These are phyloP conservation scores for Drosophila sulfurigaster DNA, from an alignment of 1,140 invertebrate genomes.

Conservation along the genomic window DNA sequence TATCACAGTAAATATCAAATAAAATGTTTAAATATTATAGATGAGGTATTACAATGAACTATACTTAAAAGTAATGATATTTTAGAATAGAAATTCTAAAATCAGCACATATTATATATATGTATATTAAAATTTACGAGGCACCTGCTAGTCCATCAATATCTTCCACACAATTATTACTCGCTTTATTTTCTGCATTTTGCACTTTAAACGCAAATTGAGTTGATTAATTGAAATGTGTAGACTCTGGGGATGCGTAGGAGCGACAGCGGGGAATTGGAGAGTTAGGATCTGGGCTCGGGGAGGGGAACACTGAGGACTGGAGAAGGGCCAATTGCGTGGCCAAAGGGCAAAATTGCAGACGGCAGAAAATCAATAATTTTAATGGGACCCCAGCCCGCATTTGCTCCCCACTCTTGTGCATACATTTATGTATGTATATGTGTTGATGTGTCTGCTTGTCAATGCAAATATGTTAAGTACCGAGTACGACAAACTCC, in stretches of 20 bases:
- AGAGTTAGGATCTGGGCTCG: neutral
- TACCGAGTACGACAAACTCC: conserved; percentile 31
- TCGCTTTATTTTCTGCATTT: conserved; percentile 30
- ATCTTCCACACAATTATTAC: neutral
- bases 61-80: no score
- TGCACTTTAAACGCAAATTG: conserved; percentile 74
- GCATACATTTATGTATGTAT: conserved; percentile 33
- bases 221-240: conserved; percentile 79
- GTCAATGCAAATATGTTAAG: conserved; percentile 77
- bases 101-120: no score
- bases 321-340: conserved; percentile 51
- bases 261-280: neutral
- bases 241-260: conserved; percentile 7
- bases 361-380: conserved; percentile 78
- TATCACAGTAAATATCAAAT: no score
- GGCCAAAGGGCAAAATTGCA: conserved; percentile 78
- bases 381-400: conserved; percentile 63
- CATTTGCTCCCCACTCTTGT: conserved; percentile 28
- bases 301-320: neutral
- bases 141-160: neutral
- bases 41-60: no score
- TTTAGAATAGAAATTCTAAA: no score
- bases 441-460: conserved; percentile 40
- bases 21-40: no score
- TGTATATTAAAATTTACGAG: neutral